Evolutionary conservation across 1,140 invertebrate species (phyloP).

Genomic region (Ceratitis capitata): DNA sequence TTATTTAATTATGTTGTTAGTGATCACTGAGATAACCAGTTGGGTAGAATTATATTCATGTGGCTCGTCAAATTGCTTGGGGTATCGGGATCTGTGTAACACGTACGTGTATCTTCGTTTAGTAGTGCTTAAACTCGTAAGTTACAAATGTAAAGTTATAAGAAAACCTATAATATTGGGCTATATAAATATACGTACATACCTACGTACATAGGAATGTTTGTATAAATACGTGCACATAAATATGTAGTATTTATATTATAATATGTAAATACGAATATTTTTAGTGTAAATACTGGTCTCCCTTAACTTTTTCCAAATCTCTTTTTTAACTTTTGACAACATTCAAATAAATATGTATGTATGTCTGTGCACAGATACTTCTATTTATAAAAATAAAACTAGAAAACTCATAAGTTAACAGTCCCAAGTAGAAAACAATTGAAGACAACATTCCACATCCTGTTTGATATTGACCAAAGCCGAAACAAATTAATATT

Average conservation of each 20-base stretch:
- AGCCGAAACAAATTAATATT: too few relatives aligned
- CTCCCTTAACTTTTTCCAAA: background rate
- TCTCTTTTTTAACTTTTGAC: background rate
- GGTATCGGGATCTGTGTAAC: background rate
- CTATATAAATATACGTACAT: background rate
- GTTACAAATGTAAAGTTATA: background rate
- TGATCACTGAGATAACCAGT: background rate
- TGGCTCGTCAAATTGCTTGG: background rate
- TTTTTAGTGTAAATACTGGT: background rate
- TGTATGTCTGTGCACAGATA: background rate
- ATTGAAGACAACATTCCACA: too few relatives aligned
- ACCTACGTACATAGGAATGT: background rate
- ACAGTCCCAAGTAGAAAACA: too few relatives aligned
- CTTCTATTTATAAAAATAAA: too few relatives aligned
- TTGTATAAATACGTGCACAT: background rate
- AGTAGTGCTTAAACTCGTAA: background rate
- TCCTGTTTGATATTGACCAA: too few relatives aligned
- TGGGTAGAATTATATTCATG: background rate
- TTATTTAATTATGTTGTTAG: conserved; percentile 28
- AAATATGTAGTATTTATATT: background rate
- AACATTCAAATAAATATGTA: background rate
- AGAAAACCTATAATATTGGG: background rate
- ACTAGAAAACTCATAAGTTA: too few relatives aligned
- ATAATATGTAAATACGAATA: background rate
- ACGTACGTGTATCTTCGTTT: background rate